Evolutionary conservation across 2,888 invertebrate genomes (phyloP).

Genomic region (Philereme vetulata): DNA sequence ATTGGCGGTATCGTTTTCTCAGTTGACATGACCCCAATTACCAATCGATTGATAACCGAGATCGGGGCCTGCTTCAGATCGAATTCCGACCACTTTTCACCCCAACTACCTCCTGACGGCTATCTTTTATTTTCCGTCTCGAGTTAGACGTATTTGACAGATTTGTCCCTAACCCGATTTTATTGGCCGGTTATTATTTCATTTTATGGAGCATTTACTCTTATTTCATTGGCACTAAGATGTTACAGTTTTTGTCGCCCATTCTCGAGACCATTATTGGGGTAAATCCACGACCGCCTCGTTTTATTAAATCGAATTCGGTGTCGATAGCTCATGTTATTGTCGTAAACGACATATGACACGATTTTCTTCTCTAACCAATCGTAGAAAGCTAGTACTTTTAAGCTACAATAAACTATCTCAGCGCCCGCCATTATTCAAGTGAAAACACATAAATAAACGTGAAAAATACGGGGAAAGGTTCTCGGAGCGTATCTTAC

Average conservation of each 20-base stretch:
- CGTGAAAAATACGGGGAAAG: constrained; percentile 42
- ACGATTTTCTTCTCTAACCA: constrained; percentile 48
- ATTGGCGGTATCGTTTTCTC: constrained; percentile 61
- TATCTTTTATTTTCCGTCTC: constrained; percentile 51
- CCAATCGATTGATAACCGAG: constrained; percentile 70
- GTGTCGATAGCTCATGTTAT: constrained; percentile 60
- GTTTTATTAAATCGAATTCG: constrained; percentile 71
- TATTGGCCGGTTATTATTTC: constrained; percentile 82
- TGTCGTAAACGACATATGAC: constrained; percentile 60
- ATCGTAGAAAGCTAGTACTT: constrained; percentile 30
- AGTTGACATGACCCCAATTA: constrained; percentile 76
- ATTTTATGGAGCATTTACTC: constrained; percentile 80
- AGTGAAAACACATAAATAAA: constrained; percentile 42
- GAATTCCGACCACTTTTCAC: constrained; percentile 75
- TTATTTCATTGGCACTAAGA: constrained; percentile 78
- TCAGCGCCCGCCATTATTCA: constrained; percentile 40
- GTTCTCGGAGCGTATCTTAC: constrained; percentile 53
- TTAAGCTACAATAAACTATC: constrained; percentile 42
- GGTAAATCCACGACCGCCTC: constrained; percentile 68
- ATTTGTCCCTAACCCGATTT: constrained; percentile 71
- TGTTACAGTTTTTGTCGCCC: constrained; percentile 74
- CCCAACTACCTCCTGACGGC: constrained; percentile 57
- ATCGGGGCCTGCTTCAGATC: constrained; percentile 70
- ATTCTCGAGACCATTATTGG: constrained; percentile 60
- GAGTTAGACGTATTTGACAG: constrained; percentile 74